These are phyloP conservation scores for Anoplopoma fimbria DNA, from an alignment of 2,113 vertebrate species.

Conservation along the genomic window DNA sequence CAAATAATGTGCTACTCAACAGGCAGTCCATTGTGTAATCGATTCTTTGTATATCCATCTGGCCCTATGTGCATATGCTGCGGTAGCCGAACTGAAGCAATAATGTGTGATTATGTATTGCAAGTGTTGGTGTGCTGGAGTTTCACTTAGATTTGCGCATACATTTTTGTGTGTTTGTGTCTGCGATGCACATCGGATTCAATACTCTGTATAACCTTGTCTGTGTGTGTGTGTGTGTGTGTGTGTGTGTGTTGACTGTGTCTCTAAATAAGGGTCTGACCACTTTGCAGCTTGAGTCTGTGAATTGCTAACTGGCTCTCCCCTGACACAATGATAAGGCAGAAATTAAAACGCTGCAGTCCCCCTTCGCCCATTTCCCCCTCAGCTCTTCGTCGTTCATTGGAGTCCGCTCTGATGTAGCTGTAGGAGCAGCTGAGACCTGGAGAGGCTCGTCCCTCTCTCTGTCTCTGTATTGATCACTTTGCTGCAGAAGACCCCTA, in stretches of 20 bases:
- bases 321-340: slow-evolving; percentile 47
- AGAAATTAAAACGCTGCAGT: slow-evolving; percentile 57
- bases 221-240: slow-evolving; percentile 28
- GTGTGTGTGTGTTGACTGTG: slow-evolving; percentile 9
- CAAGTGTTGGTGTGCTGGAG: slow-evolving; percentile 12
- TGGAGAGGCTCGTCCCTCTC: slow-evolving; percentile 45
- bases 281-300: slow-evolving; percentile 30
- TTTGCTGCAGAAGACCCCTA: slow-evolving; percentile 53
- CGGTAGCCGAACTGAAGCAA: slow-evolving; percentile 16
- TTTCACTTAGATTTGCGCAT: slow-evolving; percentile 9
- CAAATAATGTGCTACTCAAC: not conserved
- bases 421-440: slow-evolving; percentile 28
- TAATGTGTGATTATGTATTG: slow-evolving; percentile 1
- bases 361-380: not conserved
- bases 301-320: slow-evolving; percentile 46
- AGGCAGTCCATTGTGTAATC: not conserved
- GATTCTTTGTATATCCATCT: not conserved
- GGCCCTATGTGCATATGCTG: slow-evolving; percentile 7
- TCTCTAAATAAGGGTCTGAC: slow-evolving; percentile 28
- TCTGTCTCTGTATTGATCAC: slow-evolving; percentile 65
- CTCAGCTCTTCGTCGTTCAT: slow-evolving; percentile 6
- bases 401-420: slow-evolving; percentile 11
- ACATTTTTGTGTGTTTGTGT: not conserved
- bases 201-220: not conserved
- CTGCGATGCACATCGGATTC: slow-evolving; percentile 5